A percentile compares a stretch with the other conserved stretches of the same genome.
phyloP scores from a whole-genome alignment of 2,113 vertebrate genomes.

The Bungarus multicinctus region DNA sequence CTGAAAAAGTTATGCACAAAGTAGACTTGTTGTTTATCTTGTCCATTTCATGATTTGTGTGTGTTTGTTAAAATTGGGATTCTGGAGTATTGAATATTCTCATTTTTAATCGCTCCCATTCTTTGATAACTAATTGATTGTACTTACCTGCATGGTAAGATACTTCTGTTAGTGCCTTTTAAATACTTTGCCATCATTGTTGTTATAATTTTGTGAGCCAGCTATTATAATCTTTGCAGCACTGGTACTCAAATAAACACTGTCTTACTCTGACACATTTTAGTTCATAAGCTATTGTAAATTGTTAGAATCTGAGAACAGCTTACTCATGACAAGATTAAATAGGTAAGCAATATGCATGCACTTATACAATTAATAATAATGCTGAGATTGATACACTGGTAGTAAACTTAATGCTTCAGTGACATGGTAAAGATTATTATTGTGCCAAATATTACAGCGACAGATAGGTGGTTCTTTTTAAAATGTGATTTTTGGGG shows the following conservation, averaged over 20 bases:
- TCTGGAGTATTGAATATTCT: background rate
- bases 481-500: background rate
- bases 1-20: background rate
- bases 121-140: background rate
- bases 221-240: conserved; percentile 10
- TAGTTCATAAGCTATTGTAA: background rate
- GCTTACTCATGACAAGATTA: background rate
- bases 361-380: background rate
- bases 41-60: background rate
- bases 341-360: background rate
- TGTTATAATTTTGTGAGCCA: conserved; percentile 24
- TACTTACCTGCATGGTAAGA: conserved; percentile 3
- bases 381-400: background rate
- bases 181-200: conserved; percentile 9
- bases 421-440: background rate
- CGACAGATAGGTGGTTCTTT: background rate
- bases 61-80: background rate
- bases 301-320: background rate
- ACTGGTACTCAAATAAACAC: background rate
- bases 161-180: conserved; percentile 30
- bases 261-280: conserved; percentile 38
- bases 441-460: background rate
- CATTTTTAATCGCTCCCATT: background rate
- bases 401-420: background rate
- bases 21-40: background rate